Evolutionary conservation across 1,140 invertebrate genomes (phyloP).

Genomic region (Manduca sexta): DNA sequence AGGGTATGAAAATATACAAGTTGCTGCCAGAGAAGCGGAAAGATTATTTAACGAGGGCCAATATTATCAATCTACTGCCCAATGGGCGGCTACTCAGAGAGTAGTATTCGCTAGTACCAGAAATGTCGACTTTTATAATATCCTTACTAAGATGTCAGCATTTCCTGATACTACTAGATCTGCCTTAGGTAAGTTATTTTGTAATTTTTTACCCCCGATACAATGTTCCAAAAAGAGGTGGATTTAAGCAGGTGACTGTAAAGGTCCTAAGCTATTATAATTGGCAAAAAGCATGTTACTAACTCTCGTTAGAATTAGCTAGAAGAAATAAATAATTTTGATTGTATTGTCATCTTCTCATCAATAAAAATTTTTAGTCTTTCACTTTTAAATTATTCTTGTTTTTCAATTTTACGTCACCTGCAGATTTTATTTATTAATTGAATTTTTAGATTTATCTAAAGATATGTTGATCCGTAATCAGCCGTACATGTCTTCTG

Average conservation of each 20-base stretch:
- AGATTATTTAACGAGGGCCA: conserved; percentile 67
- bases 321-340: too few relatives aligned
- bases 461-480: conserved; percentile 42
- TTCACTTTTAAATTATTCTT: too few relatives aligned
- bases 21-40: conserved; percentile 68
- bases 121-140: conserved; percentile 87
- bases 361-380: too few relatives aligned
- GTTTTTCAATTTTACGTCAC: too few relatives aligned
- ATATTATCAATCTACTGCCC: conserved; percentile 76
- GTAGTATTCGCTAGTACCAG: conserved; percentile 74
- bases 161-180: conserved; percentile 23
- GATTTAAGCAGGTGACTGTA: too few relatives aligned
- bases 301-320: too few relatives aligned
- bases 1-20: conserved; percentile 74
- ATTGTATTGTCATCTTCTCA: too few relatives aligned
- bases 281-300: too few relatives aligned
- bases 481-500: conserved; percentile 10
- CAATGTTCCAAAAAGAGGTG: too few relatives aligned
- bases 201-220: too few relatives aligned
- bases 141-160: conserved; percentile 73
- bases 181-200: conserved; percentile 27
- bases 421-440: too few relatives aligned
- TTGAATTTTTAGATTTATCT: conserved; percentile 29
- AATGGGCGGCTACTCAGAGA: conserved; percentile 78
- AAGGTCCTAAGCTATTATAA: too few relatives aligned